A percentile compares a stretch with the other conserved stretches of the same genome.
Evolutionary conservation across 2,113 vertebrate species (phyloP).

Genomic region (Phalacrocorax aristotelis): DNA sequence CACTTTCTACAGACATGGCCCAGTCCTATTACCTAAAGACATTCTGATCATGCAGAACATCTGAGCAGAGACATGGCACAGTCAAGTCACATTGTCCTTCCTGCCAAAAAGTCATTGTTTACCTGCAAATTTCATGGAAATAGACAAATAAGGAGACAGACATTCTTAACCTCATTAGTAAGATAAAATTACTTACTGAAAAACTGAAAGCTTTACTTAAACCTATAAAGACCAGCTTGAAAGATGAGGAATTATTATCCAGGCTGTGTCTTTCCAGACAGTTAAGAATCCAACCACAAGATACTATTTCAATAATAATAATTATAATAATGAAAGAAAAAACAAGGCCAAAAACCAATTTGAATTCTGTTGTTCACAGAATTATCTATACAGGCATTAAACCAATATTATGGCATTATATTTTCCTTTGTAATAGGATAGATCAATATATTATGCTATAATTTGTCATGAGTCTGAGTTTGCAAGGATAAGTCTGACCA

Average conservation of each 20-base stretch:
- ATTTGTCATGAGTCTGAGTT: not conserved
- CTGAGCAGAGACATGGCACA: not conserved
- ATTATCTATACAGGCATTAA: not conserved
- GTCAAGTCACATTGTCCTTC: not conserved
- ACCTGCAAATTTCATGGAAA: not conserved
- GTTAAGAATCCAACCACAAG: not conserved
- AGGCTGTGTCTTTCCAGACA: not conserved
- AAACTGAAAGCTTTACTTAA: not conserved
- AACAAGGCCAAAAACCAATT: accelerated
- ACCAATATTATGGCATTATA: not conserved
- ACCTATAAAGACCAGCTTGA: not conserved
- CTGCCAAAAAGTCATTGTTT: not conserved
- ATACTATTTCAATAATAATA: not conserved
- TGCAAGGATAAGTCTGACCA: not conserved
- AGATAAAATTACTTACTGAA: not conserved
- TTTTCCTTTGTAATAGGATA: not conserved
- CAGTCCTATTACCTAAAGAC: not conserved
- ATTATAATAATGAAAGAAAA: not conserved
- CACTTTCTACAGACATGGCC: not conserved
- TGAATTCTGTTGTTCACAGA: not conserved
- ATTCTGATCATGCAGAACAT: not conserved
- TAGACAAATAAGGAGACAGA: not conserved
- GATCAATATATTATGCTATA: not conserved
- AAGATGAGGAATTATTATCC: not conserved
- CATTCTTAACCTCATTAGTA: not conserved